Evolutionary conservation across 2,797 vertebrate species (phyloP).

Genomic region (Poliocrania exsul): DNA sequence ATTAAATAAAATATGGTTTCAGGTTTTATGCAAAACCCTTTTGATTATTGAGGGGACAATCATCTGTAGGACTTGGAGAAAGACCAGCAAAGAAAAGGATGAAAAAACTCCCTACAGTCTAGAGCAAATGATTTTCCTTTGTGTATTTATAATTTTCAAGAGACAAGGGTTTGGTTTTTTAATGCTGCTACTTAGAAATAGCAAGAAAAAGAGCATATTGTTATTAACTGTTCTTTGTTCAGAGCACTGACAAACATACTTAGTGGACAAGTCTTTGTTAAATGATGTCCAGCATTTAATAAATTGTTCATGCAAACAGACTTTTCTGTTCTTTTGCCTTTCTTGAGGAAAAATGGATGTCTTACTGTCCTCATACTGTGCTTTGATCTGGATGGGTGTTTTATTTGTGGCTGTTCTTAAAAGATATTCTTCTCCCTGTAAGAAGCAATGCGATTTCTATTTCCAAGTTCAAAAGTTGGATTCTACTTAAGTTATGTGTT

Average conservation of each 20-base stretch:
- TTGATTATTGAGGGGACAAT: background rate
- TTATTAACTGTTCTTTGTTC: background rate
- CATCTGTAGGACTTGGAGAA: slow-evolving; percentile 9
- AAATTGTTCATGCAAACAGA: background rate
- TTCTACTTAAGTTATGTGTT: background rate
- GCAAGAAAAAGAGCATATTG: background rate
- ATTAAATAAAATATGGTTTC: background rate
- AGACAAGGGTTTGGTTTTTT: background rate
- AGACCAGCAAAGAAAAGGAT: slow-evolving; percentile 16
- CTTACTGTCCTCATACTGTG: background rate
- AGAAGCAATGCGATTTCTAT: background rate
- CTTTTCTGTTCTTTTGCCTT: background rate
- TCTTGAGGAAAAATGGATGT: background rate
- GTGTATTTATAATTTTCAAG: slow-evolving; percentile 5
- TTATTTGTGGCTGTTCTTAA: background rate
- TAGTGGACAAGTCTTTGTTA: background rate
- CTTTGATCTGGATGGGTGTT: background rate
- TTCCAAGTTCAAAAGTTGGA: background rate
- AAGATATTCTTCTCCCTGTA: background rate
- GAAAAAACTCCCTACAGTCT: background rate
- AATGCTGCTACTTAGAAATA: background rate
- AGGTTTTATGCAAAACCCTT: background rate
- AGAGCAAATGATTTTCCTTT: background rate
- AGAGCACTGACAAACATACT: background rate
- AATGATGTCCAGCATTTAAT: background rate